phyloP scores from a whole-genome alignment of 2,797 vertebrate species.

The Mormyrus proboscirostris region DNA sequence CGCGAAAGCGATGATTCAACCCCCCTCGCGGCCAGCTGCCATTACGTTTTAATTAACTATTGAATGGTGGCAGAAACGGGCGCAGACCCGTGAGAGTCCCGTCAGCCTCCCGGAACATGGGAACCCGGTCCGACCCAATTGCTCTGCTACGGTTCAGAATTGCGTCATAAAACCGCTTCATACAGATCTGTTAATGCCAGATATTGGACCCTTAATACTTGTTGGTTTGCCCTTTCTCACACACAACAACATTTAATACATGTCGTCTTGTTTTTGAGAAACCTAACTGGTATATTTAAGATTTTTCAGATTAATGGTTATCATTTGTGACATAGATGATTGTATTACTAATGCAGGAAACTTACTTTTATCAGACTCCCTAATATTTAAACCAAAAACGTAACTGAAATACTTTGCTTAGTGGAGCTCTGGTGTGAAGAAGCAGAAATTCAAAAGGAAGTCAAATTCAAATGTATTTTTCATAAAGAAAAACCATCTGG shows the following conservation, averaged over 20 bases:
- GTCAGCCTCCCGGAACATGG: conserved; percentile 54
- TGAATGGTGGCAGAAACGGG: conserved; percentile 65
- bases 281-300: background rate
- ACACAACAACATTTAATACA: background rate
- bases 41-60: conserved; percentile 76
- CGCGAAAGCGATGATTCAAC: conserved; percentile 71
- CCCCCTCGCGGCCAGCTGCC: conserved; percentile 75
- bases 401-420: background rate
- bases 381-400: background rate
- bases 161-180: background rate
- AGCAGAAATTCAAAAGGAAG: background rate
- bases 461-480: background rate
- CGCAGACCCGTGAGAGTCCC: conserved; percentile 61
- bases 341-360: background rate
- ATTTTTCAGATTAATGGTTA: background rate
- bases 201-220: background rate
- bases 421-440: background rate
- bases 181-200: background rate
- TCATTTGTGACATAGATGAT: background rate
- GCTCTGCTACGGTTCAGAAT: background rate
- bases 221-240: background rate
- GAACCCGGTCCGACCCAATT: conserved; percentile 33
- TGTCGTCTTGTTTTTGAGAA: background rate
- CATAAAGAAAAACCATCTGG: background rate
- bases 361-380: background rate